Base-by-base conservation (phyloP, 2,797 vertebrate species). In the Coilia nasus region DNA sequence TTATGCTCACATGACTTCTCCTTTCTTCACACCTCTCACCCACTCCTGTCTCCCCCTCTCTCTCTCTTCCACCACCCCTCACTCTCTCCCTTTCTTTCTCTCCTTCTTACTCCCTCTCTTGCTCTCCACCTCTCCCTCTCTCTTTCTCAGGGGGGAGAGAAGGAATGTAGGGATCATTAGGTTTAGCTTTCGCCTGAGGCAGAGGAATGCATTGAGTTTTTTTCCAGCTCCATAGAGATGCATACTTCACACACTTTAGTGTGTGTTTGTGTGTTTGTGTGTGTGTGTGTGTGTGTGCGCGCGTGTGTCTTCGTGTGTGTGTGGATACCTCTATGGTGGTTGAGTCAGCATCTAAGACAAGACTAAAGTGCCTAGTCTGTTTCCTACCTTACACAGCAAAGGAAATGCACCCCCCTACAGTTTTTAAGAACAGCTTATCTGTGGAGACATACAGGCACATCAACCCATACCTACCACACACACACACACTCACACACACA, bases 111-210 rank as follows among this genome's bases (percentile, higher is more conserved):
- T 35, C 80, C 46, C 15, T 59, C 50, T 35, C 59, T 25, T 44
- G 44, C 84, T 83, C 25, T 78, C 81, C 54, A 47, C 85, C 25
- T 57, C 80, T 83, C 83, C 87, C 80, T 81, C 44, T 75, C 81
- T 84, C 67, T 82, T 47, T 85, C 50, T 83, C 81, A 50, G 41
- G 56, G 41, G 62, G 35, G 23, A 25, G 28, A 25, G 60, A 23
- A 62, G 81, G 82, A 84, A 86, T 82, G 67, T 71, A 28, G 59
- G 83, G 85, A 84, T 86, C 83, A 87, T 86, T 86, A 81, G 83
- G 17, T 86, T 3, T 75, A 59, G 82, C 56, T 47, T 75, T 10
- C 7, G 67, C 83, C 56, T 21, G 57, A 82, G 82, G n/a, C 62
- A 41, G 14, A 41, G 67, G 67, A 75, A 75, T 75, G 67, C 67